A percentile compares a stretch with the other conserved stretches of the same genome.
Conservation (phyloP, 2,113 vertebrate genomes). For the Zosterops japonicus region DNA sequence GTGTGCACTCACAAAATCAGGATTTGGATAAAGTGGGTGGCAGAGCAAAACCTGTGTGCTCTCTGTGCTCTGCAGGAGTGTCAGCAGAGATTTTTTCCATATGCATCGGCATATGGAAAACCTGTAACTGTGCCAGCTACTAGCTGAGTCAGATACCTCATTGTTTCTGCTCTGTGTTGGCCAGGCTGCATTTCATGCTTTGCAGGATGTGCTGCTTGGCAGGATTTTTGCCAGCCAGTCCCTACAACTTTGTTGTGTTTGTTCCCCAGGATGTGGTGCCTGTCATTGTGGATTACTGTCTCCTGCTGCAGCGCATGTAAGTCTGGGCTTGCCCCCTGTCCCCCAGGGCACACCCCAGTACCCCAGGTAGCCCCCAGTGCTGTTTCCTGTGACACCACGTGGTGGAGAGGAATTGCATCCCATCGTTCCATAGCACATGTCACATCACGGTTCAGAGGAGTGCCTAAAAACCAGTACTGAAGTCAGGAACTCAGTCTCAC, state of each 20-base stretch:
- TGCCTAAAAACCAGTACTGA: neutral
- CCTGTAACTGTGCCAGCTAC: neutral
- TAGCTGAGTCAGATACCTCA: neutral
- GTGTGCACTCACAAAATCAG: neutral
- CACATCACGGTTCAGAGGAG: neutral
- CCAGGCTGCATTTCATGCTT: neutral
- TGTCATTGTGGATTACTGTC: slow-evolving; percentile 91
- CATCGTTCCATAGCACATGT: neutral
- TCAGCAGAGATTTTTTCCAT: neutral
- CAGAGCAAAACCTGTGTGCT: neutral
- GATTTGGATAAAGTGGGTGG: neutral
- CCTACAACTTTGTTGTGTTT: slow-evolving; percentile 17
- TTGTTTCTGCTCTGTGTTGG: neutral
- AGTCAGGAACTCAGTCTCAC: neutral
- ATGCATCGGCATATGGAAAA: neutral
- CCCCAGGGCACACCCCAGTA: neutral
- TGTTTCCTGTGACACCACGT: neutral
- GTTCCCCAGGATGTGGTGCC: slow-evolving; percentile 87
- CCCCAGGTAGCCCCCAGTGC: neutral
- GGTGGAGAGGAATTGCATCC: neutral
- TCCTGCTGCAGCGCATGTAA: slow-evolving; percentile 90
- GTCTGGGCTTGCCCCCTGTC: slow-evolving; percentile 42
- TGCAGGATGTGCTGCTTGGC: neutral
- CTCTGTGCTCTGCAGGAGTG: neutral
- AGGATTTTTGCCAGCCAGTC: neutral